Percentiles rank a stretch among this genome's conserved stretches.
These are phyloP conservation scores for Nomada ferruginata DNA, from an alignment of 2,888 invertebrate genomes.

Conservation along the genomic window DNA sequence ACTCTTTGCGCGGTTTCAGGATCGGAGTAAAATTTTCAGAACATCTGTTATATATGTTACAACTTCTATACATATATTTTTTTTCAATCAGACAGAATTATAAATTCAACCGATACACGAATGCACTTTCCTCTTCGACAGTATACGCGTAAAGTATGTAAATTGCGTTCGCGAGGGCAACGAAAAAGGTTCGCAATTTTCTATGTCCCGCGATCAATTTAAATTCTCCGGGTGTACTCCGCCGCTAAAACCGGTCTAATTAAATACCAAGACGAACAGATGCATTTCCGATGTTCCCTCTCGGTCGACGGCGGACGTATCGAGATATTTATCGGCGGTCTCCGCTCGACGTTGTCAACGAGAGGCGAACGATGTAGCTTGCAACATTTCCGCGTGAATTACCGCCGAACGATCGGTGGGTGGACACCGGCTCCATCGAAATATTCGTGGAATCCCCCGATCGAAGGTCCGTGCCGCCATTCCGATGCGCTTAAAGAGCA, in stretches of 20 bases:
- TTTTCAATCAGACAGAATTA: too few species aligned
- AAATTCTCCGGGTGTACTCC: background rate
- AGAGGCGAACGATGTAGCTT: slow-evolving; percentile 16
- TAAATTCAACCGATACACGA: too few species aligned
- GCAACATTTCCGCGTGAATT: slow-evolving; percentile 49
- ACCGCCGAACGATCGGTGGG: slow-evolving; percentile 37
- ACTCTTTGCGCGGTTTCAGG: background rate
- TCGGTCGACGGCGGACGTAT: slow-evolving; percentile 11
- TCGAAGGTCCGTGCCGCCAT: slow-evolving; percentile 22
- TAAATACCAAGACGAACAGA: background rate
- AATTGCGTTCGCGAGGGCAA: background rate
- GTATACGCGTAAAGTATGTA: background rate
- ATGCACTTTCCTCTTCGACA: too few species aligned
- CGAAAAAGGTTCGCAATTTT: background rate
- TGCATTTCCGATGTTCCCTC: background rate
- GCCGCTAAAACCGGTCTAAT: slow-evolving; percentile 7
- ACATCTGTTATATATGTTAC: background rate
- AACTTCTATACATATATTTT: too few species aligned
- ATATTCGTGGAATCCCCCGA: slow-evolving; percentile 52
- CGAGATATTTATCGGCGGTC: slow-evolving; percentile 39
- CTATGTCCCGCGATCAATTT: background rate
- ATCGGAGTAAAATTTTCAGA: background rate
- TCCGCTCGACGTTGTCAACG: slow-evolving; percentile 15
- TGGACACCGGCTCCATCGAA: slow-evolving; percentile 25
- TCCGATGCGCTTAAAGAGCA: slow-evolving; percentile 37